Evolutionary conservation across 2,113 vertebrate species (phyloP).

Genomic region (Coreoperca whiteheadi): DNA sequence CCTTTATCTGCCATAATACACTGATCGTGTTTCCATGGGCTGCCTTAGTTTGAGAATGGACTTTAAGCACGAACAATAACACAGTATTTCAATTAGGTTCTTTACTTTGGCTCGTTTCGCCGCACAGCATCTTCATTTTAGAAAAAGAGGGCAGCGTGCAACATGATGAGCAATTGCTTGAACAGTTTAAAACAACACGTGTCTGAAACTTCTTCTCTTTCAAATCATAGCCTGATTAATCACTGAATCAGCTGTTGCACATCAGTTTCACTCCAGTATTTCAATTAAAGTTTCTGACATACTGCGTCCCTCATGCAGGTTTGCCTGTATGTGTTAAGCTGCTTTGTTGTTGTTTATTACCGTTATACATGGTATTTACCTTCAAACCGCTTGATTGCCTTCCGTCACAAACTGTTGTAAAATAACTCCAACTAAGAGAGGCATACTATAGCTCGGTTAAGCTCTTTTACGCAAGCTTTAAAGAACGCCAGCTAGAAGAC

Average conservation of each 20-base stretch:
- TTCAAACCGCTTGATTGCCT: background rate
- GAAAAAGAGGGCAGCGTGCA: background rate
- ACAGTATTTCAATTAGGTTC: conserved; percentile 4
- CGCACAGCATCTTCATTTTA: background rate
- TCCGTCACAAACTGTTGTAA: conserved; percentile 5
- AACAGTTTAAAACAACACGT: background rate
- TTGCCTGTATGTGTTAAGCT: background rate
- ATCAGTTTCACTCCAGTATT: background rate
- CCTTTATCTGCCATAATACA: background rate
- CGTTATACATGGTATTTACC: background rate
- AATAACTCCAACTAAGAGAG: background rate
- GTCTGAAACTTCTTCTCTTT: background rate
- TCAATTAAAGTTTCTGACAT: background rate
- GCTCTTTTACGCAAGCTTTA: background rate
- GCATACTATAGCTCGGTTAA: background rate
- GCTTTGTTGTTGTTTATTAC: background rate
- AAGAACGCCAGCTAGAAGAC: background rate
- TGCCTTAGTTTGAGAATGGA: background rate
- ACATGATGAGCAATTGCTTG: background rate
- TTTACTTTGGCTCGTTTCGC: background rate
- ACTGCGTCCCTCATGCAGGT: background rate
- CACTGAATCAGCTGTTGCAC: background rate
- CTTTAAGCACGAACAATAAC: background rate
- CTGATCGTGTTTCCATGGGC: background rate
- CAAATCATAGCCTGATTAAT: background rate